Evolutionary conservation across 2,113 vertebrate genomes (phyloP).

Genomic region (Calypte anna): DNA sequence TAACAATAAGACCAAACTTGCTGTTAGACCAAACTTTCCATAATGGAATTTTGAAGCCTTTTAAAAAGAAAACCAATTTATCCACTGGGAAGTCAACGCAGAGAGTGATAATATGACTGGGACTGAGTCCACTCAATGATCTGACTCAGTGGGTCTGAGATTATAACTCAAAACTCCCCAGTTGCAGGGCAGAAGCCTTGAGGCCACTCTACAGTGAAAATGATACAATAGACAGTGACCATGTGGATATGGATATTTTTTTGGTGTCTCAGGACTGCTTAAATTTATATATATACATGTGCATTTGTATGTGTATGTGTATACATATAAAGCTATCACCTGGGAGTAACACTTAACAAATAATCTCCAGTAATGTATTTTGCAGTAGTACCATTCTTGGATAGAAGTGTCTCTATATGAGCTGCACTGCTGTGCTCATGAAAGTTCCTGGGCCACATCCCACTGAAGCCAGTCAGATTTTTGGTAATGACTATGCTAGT

Average conservation of each 20-base stretch:
- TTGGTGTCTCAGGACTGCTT: background rate
- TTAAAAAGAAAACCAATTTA: background rate
- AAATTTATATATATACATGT: background rate
- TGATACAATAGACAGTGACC: background rate
- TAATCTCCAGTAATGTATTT: background rate
- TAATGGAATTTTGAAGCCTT: background rate
- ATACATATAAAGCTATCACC: background rate
- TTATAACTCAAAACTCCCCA: background rate
- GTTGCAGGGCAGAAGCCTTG: background rate
- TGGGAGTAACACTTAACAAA: background rate
- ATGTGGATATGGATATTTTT: background rate
- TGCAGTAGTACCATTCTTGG: background rate
- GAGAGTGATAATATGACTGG: background rate
- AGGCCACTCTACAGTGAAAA: background rate
- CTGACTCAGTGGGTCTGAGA: background rate
- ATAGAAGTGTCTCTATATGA: background rate
- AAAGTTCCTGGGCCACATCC: background rate
- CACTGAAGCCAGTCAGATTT: background rate
- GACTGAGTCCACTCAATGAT: background rate
- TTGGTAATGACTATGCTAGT: background rate
- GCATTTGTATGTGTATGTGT: background rate
- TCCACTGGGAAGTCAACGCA: background rate
- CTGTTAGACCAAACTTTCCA: background rate
- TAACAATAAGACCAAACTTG: background rate
- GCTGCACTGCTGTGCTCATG: background rate